Evolutionary conservation across 2,888 invertebrate genomes (phyloP), one percentile per base, ranked within the genome.

Genomic region (Drosophila bunnanda): DNA sequence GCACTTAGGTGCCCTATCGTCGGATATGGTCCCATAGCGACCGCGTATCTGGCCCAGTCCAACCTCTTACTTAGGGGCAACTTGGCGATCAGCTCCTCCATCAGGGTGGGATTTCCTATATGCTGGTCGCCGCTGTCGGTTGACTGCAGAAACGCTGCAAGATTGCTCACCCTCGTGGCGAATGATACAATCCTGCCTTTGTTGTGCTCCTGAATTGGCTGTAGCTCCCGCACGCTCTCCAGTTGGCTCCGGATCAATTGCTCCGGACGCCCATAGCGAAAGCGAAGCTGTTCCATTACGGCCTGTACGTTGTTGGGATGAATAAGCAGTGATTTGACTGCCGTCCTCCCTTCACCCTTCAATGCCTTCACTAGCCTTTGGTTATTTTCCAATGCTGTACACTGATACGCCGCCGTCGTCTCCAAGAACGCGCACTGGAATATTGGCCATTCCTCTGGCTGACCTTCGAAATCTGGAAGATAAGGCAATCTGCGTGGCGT

Each of bases 251-350:
- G 36, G 36, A 36, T 36, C 15, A 36, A 2, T 6, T 13, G 36
- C 15, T 36, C 38, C 15, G 6, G 36, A 36, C 15, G 36, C 13
- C n/a, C n/a, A 8, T 36, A 36, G 5, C 36, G 15, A 13, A 36
- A 36, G 13, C n/a, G n/a, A n/a, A 72, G 38, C 36, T 65, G 59
- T 1, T 71, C 61, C 1, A 76, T 56, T 1, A 71, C 56, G 5
- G 58, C 53, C 9, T 39, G 17, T 17, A 41, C 39, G 2, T 12
- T 41, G 0, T 17, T 41, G 17, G 39, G 17, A 17, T 17, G 17
- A n/a, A 17, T 39, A 4, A 17, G 17, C 39, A 17, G 4, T n/a
- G 39, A 39, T 17, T 17, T 39, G 9, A 39, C 39, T 17, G 39
- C 38, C n/a, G 38, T 15, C n/a, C 38, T 6, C n/a, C n/a, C n/a